Base-by-base conservation (phyloP, 1,140 invertebrate genomes). In the Eupeodes corollae region DNA sequence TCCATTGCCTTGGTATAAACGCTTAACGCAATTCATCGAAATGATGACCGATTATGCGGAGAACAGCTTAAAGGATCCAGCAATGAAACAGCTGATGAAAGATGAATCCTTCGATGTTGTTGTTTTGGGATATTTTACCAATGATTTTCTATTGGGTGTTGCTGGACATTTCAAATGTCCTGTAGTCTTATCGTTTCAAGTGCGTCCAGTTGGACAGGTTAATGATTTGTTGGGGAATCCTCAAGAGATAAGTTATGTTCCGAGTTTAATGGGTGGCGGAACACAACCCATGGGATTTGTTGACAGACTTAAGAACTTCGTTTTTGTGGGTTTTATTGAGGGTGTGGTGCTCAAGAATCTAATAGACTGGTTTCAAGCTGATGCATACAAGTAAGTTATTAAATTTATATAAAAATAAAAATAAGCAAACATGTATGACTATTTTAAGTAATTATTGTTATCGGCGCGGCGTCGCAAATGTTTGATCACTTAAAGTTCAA, bases 121-220 rank as follows among this genome's bases (percentile, higher is more conserved):
- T 3, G 6, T 56, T 6, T 18, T 54, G 13, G 50, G 52, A 10
- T 49, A 50, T 34, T 46, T 50, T 42, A 33, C 37, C 30, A 56
- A 52, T 26, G 47, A 52, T 30, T 56, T 48, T 35, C 42, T 45
- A 10, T 19, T 56, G n/a, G 54, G 54, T n/a, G n/a, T 56, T 12
- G 46, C 33, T 9, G 47, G 38, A 1, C 46, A 56, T 21, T 56
- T 56, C 34, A 44, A 55, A 12, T 50, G 48, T 47, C 53, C 53
- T 1, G 10, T 47, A 2, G 21, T 52, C 3, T 6, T 55, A 13
- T 42, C 43, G 9, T 50, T 44, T n/a, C 42, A 49, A 26, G 33
- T 42, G 15, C 42, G 46, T 14, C 40, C 46, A 9, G 12, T 52
- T 6, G 43, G 41, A 19, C 9, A 21, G 2, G 12, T 46, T 3